Conservation (phyloP, 2,888 invertebrate genomes). For the Calliscelio sp. region DNA sequence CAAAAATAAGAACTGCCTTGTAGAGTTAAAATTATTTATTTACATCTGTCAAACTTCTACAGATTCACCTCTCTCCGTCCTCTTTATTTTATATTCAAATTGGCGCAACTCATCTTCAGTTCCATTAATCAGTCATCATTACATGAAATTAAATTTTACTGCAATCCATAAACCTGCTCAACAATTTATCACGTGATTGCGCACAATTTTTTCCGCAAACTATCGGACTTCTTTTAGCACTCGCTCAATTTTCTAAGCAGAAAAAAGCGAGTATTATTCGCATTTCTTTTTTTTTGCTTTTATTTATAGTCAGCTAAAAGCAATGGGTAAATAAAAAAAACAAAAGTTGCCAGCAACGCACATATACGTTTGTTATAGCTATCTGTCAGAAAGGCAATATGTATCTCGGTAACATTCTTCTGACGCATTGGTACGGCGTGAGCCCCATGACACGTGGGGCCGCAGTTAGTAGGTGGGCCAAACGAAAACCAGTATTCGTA, state of each 20-base stretch:
- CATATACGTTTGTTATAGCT: conserved; percentile 30
- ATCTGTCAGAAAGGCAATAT: conserved; percentile 44
- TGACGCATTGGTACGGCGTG: conserved; percentile 41
- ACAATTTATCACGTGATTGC: no score
- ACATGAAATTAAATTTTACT: no score
- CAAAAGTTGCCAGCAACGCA: not conserved
- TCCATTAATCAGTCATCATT: no score
- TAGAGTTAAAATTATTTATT: no score
- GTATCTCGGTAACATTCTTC: conserved; percentile 58
- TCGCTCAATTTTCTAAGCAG: not conserved
- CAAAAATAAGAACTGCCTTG: no score
- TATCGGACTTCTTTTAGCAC: not conserved
- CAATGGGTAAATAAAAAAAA: no score
- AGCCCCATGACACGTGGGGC: conserved; percentile 56
- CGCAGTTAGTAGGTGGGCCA: conserved; percentile 62
- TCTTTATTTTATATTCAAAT: no score
- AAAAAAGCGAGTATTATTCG: conserved; percentile 10
- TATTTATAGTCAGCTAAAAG: conserved; percentile 11
- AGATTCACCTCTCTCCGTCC: no score
- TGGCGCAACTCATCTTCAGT: no score
- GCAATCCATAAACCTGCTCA: no score
- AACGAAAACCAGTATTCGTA: conserved; percentile 71
- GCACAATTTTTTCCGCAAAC: not conserved
- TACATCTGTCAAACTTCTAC: no score
- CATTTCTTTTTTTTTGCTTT: conserved; percentile 22